Conservation (phyloP, 2,797 vertebrate species). For the Myotis planiceps region DNA sequence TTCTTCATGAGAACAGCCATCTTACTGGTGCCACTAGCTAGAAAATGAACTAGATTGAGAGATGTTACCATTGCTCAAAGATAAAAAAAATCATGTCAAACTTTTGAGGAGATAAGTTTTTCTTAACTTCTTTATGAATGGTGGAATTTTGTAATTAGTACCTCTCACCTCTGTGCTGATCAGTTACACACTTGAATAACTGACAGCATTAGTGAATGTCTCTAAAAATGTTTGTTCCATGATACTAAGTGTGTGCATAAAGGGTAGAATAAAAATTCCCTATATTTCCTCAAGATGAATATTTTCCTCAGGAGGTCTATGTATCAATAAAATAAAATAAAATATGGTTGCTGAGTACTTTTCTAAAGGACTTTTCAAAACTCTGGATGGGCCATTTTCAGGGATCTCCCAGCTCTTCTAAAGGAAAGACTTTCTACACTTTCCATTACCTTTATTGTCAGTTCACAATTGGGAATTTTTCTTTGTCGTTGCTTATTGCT, state of each 20-base stretch:
- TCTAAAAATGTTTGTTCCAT: background rate
- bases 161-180: background rate
- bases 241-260: background rate
- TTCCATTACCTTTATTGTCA: background rate
- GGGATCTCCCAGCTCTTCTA: background rate
- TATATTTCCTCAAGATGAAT: background rate
- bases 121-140: constrained; percentile 3
- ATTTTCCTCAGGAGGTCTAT: background rate
- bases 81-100: background rate
- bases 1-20: background rate
- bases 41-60: background rate
- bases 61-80: background rate
- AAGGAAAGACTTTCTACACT: background rate
- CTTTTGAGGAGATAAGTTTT: background rate
- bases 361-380: background rate
- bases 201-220: background rate
- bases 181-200: background rate
- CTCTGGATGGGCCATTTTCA: background rate
- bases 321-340: background rate
- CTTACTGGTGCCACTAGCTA: background rate
- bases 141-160: background rate
- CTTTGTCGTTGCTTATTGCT: background rate
- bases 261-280: background rate
- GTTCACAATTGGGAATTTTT: background rate
- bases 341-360: background rate